Evolutionary conservation across 2,113 vertebrate genomes (phyloP).

Genomic region (Garra rufa): DNA sequence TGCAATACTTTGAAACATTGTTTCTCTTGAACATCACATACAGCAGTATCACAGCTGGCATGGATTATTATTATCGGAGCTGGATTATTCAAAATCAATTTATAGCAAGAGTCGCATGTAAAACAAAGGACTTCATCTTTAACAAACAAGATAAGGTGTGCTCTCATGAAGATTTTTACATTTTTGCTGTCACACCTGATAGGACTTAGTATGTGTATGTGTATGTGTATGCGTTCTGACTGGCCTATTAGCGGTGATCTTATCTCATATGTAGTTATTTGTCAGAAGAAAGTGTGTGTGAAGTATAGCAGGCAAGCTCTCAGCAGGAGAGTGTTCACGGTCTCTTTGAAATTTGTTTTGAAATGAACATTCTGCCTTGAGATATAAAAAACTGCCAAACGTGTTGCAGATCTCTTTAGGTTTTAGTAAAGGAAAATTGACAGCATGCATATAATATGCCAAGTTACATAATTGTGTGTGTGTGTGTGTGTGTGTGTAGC

Average conservation of each 20-base stretch:
- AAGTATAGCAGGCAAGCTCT: not conserved
- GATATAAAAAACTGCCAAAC: not conserved
- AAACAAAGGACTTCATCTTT: constrained; percentile 15
- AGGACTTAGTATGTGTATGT: not conserved
- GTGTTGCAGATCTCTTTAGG: constrained; percentile 10
- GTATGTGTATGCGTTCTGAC: not conserved
- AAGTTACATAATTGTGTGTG: not conserved
- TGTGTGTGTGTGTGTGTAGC: not conserved
- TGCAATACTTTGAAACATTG: not conserved
- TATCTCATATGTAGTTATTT: constrained; percentile 12
- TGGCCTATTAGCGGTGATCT: not conserved
- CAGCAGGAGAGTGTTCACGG: not conserved
- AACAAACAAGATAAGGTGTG: not conserved
- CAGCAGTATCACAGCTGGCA: not conserved
- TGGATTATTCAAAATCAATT: not conserved
- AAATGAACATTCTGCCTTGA: constrained; percentile 16
- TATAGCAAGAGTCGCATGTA: not conserved
- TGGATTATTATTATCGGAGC: not conserved
- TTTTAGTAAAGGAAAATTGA: not conserved
- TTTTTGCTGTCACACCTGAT: constrained; percentile 6
- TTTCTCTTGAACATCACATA: not conserved
- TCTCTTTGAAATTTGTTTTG: constrained; percentile 30
- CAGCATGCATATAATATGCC: not conserved
- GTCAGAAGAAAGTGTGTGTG: constrained; percentile 3
- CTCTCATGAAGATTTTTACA: not conserved